A percentile compares a stretch with the other conserved stretches of the same genome.
Evolutionary conservation across 2,113 vertebrate genomes (phyloP).

Genomic region (Hypocryptadius cinnamomeus): DNA sequence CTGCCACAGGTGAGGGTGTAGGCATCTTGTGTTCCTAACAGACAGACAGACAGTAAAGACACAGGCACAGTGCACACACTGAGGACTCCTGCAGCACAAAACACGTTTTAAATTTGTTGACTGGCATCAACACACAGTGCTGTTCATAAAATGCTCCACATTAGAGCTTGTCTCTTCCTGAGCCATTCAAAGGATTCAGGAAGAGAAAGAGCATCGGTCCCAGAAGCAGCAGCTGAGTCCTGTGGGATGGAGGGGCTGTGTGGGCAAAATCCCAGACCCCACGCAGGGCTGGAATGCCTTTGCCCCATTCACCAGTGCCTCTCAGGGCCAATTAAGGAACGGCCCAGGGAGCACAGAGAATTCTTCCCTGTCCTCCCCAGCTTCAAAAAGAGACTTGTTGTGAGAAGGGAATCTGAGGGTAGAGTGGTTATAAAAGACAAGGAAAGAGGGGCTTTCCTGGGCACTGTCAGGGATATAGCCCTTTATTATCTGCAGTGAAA

Average conservation of each 20-base stretch:
- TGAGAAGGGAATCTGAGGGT: slow-evolving; percentile 3
- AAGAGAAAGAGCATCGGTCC: background rate
- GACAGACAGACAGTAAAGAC: slow-evolving; percentile 44
- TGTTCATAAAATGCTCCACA: background rate
- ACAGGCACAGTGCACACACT: background rate
- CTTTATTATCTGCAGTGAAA: background rate
- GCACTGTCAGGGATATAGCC: background rate
- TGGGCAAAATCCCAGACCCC: background rate
- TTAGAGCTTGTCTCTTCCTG: background rate
- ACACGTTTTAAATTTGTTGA: background rate
- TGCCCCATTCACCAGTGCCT: background rate
- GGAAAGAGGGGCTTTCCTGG: background rate
- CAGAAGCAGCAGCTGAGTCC: accelerated
- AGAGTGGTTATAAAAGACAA: background rate
- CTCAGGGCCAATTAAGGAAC: slow-evolving; percentile 26
- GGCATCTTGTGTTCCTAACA: slow-evolving; percentile 72
- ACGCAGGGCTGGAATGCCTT: slow-evolving; percentile 37
- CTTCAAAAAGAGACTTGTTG: background rate
- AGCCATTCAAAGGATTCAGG: background rate
- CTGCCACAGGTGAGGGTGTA: slow-evolving; percentile 73
- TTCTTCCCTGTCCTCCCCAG: background rate
- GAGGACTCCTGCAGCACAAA: background rate
- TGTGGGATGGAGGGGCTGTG: background rate
- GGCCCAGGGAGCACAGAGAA: slow-evolving; percentile 26
- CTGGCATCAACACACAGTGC: background rate